phyloP scores from a whole-genome alignment of 2,797 vertebrate species.

The Pseudochromis fuscus region DNA sequence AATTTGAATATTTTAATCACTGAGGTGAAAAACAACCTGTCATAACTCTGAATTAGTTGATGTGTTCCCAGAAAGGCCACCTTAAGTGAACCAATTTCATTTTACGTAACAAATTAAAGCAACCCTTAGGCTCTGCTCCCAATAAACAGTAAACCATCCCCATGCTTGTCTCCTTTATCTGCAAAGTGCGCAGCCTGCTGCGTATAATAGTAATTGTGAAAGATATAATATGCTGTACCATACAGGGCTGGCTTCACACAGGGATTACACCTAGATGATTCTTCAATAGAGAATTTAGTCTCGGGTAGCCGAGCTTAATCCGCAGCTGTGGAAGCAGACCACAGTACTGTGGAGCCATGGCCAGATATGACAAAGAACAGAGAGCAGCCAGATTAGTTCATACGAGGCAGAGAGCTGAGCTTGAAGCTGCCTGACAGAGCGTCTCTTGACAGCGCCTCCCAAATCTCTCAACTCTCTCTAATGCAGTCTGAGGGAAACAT shows the following conservation, averaged over 20 bases:
- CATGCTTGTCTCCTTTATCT: slow-evolving; percentile 36
- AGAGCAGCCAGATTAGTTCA: slow-evolving; percentile 74
- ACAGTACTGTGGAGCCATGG: slow-evolving; percentile 49
- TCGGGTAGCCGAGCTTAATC: slow-evolving; percentile 70
- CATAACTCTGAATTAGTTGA: slow-evolving; percentile 35
- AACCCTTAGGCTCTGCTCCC: slow-evolving; percentile 26
- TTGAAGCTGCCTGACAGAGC: slow-evolving; percentile 64
- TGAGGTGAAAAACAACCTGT: slow-evolving; percentile 45
- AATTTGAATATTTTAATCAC: slow-evolving; percentile 52
- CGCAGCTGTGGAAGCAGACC: slow-evolving; percentile 60
- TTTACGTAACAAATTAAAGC: slow-evolving; percentile 50
- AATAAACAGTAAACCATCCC: slow-evolving; percentile 5
- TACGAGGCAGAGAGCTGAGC: slow-evolving; percentile 54
- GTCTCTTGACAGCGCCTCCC: slow-evolving; percentile 69
- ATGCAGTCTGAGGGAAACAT: slow-evolving; percentile 69
- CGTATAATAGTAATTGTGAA: slow-evolving; percentile 61
- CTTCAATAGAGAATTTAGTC: slow-evolving; percentile 76
- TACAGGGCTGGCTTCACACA: slow-evolving; percentile 71
- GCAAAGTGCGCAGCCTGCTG: slow-evolving; percentile 47
- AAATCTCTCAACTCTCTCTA: slow-evolving; percentile 69
- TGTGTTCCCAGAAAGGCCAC: slow-evolving; percentile 7
- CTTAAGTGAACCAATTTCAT: slow-evolving; percentile 39
- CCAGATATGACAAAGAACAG: slow-evolving; percentile 76
- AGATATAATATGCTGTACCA: slow-evolving; percentile 58
- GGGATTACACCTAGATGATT: slow-evolving; percentile 79